Evolutionary conservation across 2,888 invertebrate species (phyloP).

Genomic region (Antheraea yamamai): DNA sequence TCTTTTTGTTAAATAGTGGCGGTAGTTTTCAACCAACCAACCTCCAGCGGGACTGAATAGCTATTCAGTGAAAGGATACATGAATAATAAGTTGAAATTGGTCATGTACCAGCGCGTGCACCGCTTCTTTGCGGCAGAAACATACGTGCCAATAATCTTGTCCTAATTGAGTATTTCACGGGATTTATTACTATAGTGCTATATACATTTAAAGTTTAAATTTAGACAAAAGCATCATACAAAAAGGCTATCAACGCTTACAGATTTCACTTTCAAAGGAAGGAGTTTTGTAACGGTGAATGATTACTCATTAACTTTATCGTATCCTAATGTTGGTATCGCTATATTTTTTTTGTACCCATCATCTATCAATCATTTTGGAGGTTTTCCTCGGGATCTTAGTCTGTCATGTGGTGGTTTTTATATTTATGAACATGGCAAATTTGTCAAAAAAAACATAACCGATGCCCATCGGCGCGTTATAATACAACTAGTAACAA

Average conservation of each 20-base stretch:
- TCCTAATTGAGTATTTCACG: neutral
- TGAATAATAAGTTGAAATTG: no score
- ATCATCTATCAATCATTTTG: no score
- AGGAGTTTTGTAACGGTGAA: slow-evolving; percentile 3
- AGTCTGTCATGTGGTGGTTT: no score
- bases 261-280: neutral
- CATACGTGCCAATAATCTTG: no score
- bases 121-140: neutral
- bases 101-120: no score
- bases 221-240: neutral
- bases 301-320: neutral
- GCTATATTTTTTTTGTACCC: neutral
- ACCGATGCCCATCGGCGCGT: neutral
- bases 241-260: neutral
- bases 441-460: neutral
- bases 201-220: neutral
- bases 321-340: neutral
- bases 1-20: no score
- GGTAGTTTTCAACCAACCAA: no score
- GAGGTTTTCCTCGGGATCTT: no score
- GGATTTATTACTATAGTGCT: neutral
- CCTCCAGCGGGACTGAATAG: no score
- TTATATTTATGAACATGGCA: neutral
- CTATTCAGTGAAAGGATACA: no score
- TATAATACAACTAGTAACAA: neutral